Evolutionary conservation across 2,113 vertebrate genomes (phyloP).

Genomic region (Cheirogaleus medius): DNA sequence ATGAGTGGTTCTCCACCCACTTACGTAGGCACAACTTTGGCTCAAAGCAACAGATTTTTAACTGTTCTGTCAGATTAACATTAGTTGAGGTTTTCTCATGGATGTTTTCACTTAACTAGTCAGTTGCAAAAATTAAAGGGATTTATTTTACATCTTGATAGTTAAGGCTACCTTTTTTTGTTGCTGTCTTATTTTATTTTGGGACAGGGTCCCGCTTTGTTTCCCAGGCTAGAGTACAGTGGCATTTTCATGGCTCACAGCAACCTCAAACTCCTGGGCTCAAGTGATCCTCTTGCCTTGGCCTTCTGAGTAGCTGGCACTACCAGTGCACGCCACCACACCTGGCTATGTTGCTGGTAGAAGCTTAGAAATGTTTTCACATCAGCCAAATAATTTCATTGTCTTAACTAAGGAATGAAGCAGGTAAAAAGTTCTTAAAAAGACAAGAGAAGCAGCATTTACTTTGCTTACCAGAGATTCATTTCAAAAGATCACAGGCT

Average conservation of each 20-base stretch:
- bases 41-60: neutral
- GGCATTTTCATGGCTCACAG: no score
- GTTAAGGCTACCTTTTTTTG: neutral
- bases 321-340: no score
- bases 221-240: no score
- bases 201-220: no score
- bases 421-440: neutral
- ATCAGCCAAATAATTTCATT: neutral
- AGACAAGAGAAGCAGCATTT: neutral
- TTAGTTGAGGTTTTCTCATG: neutral
- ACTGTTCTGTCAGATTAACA: neutral
- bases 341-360: neutral
- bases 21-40: neutral
- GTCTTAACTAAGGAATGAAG: neutral
- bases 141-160: neutral
- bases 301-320: no score
- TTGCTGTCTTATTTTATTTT: neutral
- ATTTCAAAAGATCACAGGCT: neutral
- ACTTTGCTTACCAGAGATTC: conserved; percentile 14
- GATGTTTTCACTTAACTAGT: neutral
- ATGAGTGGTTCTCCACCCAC: neutral
- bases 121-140: neutral
- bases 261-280: no score
- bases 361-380: neutral
- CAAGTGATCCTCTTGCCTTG: no score